Evolutionary conservation across 2,797 vertebrate genomes (phyloP), one percentile per base, ranked within the genome.

Genomic region (Lithobates pipiens): DNA sequence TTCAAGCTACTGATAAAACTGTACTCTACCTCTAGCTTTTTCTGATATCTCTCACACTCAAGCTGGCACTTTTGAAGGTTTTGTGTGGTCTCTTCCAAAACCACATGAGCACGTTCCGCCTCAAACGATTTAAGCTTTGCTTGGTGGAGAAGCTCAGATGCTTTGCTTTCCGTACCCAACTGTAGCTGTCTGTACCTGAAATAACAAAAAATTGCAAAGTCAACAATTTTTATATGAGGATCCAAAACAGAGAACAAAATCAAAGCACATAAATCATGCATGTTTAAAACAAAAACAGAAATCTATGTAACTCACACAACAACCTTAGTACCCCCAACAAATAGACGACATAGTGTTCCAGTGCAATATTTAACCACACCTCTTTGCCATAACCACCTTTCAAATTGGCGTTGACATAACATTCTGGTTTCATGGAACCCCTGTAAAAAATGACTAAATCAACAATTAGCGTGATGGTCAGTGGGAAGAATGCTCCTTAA

Each of bases 1-100:
- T 16, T 0, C 15, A 54, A 54, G 13, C 50, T 54, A 54, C 16
- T 21, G 1, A 29, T 32, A 67, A 68, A 9, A 67, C 34, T 44
- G 10, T 25, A 1, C 42, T 44, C 68, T 96, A 98, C 98, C 97
- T 99, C 98, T 80, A 99, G 87, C 91, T 99, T 99, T 91, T 96
- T 98, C 93, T 99, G 98, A 46, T 97, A 97, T 90, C 98, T 99
- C 90, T 99, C 97, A 93, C 97, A 98, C 93, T 99, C 97, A 91
- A 97, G 85, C 90, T 99, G 98, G 90, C 98, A 98, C 84, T 97
- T 97, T 25, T 94, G 95, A 91, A 99, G 95, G 81, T 96, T 95
- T 89, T 95, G 96, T 71, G 95, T 93, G 0, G 95, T 97, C 94
- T 99, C 98, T 72, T 98, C 97, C 90, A 98, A 97, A 85, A 99